Conservation (phyloP, 2,888 invertebrate species). For the Lutraria lutraria region DNA sequence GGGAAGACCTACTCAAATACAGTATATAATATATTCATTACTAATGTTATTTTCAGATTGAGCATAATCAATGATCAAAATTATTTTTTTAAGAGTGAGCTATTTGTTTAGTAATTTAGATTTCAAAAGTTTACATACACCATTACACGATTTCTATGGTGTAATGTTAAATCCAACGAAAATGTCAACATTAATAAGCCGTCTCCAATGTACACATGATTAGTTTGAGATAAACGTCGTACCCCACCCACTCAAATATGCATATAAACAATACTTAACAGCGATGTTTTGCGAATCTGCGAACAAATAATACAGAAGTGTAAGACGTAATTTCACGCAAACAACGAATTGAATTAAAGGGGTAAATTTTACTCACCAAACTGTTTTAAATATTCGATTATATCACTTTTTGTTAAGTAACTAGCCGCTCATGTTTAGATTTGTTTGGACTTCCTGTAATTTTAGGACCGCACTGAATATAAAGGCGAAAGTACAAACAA, state of each 20-base stretch:
- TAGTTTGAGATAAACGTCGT: background rate
- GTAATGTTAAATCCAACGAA: too few species aligned
- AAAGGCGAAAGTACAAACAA: background rate
- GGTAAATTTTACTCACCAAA: background rate
- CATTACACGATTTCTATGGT: too few species aligned
- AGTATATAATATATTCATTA: too few species aligned
- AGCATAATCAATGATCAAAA: too few species aligned
- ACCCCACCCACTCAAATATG: slow-evolving; percentile 50
- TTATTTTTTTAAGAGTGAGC: too few species aligned
- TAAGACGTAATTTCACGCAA: background rate
- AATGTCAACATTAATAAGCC: background rate
- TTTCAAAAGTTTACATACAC: too few species aligned
- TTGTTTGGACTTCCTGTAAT: slow-evolving; percentile 63
- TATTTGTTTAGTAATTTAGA: too few species aligned
- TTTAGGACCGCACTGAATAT: slow-evolving; percentile 36
- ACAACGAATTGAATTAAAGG: background rate
- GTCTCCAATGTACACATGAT: slow-evolving; percentile 5
- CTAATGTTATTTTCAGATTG: too few species aligned
- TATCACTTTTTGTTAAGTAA: background rate
- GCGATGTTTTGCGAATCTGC: background rate
- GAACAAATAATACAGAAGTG: background rate
- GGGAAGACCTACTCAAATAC: too few species aligned
- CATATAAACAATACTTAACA: slow-evolving; percentile 39
- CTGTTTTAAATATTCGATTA: background rate
- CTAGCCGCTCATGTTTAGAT: slow-evolving; percentile 55